Conservation (phyloP, 1,140 invertebrate species). For the Apolygus lucorum region DNA sequence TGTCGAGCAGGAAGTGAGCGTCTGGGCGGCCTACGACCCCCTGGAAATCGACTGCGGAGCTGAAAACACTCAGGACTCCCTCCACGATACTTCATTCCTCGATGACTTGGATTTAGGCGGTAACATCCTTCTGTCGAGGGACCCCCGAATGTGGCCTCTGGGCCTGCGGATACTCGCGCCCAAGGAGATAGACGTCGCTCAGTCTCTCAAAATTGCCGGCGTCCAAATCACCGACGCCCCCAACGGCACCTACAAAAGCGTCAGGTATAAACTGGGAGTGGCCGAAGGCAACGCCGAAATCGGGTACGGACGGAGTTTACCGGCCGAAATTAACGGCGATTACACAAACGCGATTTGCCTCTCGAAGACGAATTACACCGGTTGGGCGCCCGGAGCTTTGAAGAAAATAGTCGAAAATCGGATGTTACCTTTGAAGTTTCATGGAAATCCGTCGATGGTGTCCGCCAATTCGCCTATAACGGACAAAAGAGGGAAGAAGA, state of each 20-base stretch:
- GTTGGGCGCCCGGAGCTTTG: slow-evolving; percentile 87
- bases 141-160: slow-evolving; percentile 55
- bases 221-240: neutral
- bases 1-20: slow-evolving; percentile 46
- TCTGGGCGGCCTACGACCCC: slow-evolving; percentile 54
- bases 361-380: slow-evolving; percentile 87
- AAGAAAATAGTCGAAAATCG: slow-evolving; percentile 88
- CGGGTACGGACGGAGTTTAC: slow-evolving; percentile 68
- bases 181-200: neutral
- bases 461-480: slow-evolving; percentile 45
- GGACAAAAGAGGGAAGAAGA: slow-evolving; percentile 41
- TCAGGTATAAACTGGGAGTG: slow-evolving; percentile 72
- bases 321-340: slow-evolving; percentile 86
- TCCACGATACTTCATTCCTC: slow-evolving; percentile 12
- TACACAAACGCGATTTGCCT: slow-evolving; percentile 88
- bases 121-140: slow-evolving; percentile 49
- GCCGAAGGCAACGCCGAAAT: slow-evolving; percentile 77
- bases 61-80: neutral
- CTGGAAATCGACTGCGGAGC: neutral
- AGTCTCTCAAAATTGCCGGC: neutral
- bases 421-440: slow-evolving; percentile 76
- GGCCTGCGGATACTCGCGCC: slow-evolving; percentile 48
- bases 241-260: slow-evolving; percentile 45
- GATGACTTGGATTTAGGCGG: slow-evolving; percentile 38
- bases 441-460: slow-evolving; percentile 38